Evolutionary conservation across 2,888 invertebrate species (phyloP).

Genomic region (Ochropacha duplaris): DNA sequence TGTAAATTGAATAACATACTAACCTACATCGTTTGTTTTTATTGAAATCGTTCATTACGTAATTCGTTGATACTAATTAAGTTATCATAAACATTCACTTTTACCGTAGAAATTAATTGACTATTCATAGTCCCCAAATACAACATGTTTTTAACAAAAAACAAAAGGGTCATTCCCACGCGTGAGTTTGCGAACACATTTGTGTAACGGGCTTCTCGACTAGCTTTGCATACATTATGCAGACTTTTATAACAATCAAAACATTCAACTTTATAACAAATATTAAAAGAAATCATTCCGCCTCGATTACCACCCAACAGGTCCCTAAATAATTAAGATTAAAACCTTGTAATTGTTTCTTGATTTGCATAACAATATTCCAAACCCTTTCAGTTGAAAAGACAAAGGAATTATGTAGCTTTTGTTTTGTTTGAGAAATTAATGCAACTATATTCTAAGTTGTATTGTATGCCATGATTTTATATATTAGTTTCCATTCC

Average conservation of each 20-base stretch:
- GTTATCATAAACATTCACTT: too few species aligned
- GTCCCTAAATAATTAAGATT: constrained; percentile 53
- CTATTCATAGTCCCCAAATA: neutral
- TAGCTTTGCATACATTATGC: constrained; percentile 59
- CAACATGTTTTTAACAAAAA: constrained; percentile 18
- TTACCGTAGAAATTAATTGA: neutral
- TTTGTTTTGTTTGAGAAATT: constrained; percentile 6
- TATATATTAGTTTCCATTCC: neutral
- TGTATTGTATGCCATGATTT: neutral
- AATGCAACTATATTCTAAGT: neutral
- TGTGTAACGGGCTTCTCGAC: constrained; percentile 40
- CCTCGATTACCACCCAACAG: constrained; percentile 52
- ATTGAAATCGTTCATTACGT: too few species aligned
- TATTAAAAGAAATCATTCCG: constrained; percentile 52
- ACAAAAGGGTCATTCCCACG: constrained; percentile 47
- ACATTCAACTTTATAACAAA: constrained; percentile 33
- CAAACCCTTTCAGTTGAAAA: constrained; percentile 16
- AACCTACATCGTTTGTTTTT: too few species aligned
- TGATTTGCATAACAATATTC: constrained; percentile 36
- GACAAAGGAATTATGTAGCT: constrained; percentile 19
- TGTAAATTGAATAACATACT: too few species aligned
- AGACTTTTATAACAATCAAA: constrained; percentile 66
- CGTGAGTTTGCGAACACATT: constrained; percentile 41
- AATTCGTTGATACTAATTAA: too few species aligned
- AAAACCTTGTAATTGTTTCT: constrained; percentile 43